Evolutionary conservation across 1,140 invertebrate species (phyloP).

Genomic region (Neodiprion virginianus): DNA sequence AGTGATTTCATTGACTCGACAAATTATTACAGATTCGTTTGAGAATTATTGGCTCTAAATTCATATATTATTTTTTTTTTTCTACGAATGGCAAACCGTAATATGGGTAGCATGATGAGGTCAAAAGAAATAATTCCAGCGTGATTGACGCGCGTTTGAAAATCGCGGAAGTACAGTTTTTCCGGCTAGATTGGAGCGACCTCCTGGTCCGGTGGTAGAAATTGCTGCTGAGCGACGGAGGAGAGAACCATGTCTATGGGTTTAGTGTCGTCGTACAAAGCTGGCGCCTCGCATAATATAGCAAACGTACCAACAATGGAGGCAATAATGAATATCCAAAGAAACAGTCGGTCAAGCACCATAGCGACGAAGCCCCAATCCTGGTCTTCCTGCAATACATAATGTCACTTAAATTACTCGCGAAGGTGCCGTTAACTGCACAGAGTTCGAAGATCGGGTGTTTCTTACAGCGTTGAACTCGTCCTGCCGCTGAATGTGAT

Average conservation of each 20-base stretch:
- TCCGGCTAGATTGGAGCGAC: conserved; percentile 10
- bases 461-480: conserved; percentile 88
- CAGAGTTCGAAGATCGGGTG: conserved; percentile 4
- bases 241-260: conserved; percentile 89
- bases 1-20: too few species aligned
- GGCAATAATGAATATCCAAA: conserved; percentile 94
- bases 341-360: conserved; percentile 96
- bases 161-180: too few species aligned
- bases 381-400: conserved; percentile 82
- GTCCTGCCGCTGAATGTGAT: conserved; percentile 91
- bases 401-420: conserved; percentile 17
- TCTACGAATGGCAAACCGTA: too few species aligned
- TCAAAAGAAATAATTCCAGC: too few species aligned
- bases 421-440: neutral
- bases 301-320: conserved; percentile 88
- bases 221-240: conserved; percentile 81
- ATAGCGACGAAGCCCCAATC: conserved; percentile 99
- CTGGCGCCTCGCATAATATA: conserved; percentile 89
- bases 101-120: too few species aligned
- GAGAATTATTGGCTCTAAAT: too few species aligned
- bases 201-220: conserved; percentile 59
- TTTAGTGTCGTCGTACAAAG: conserved; percentile 87
- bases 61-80: too few species aligned
- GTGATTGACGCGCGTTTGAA: too few species aligned
- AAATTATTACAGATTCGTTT: too few species aligned